Evolutionary conservation across 2,113 vertebrate genomes (phyloP), one percentile per base, ranked within the genome.

Genomic region (Scomber colias): DNA sequence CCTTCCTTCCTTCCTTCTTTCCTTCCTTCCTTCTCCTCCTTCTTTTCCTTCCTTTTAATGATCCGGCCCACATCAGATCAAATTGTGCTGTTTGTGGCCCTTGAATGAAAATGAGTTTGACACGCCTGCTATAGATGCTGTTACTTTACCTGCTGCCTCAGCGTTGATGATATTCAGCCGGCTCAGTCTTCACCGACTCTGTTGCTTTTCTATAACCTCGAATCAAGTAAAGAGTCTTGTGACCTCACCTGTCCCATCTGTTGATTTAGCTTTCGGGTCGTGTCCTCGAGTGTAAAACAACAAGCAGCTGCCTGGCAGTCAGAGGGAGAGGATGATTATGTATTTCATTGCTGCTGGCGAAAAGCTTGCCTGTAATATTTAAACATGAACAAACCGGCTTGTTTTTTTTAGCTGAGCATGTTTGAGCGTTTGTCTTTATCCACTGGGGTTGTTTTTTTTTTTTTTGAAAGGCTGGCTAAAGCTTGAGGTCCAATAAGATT

Each of bases 401-500:
- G 13, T 59, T 59, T 53, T 69, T 46, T 35, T 40, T 40, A 30
- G 71, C 27, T 30, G 13, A 69, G 44, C 46, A 1, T 30, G 27
- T 13, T 21, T 21, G 21, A 5, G 21, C 49, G 60, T 54, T 16
- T 31, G 16, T 3, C 5, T 69, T 64, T 13, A 45, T 79, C 30
- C 56, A 11, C 27, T 44, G 49, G 30, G 30, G 19, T 35, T 21
- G 21, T 21, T 21, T 21, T 21, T 21, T 21, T 21, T 21, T 21
- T 21, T 77, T 77, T 76, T 40, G 11, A 72, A 66, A 60, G 49
- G 40, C 46, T 68, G 62, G n/a, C 57, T n/a, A 35, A 19, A 46
- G 24, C 77, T 50, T 10, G 24, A 71, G 54, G 63, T 73, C 35
- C 40, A 76, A 59, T 12, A 19, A 80, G 62, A n/a, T 21, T 46